Conservation (phyloP, 2,797 vertebrate species). For the Pipistrellus pygmaeus region DNA sequence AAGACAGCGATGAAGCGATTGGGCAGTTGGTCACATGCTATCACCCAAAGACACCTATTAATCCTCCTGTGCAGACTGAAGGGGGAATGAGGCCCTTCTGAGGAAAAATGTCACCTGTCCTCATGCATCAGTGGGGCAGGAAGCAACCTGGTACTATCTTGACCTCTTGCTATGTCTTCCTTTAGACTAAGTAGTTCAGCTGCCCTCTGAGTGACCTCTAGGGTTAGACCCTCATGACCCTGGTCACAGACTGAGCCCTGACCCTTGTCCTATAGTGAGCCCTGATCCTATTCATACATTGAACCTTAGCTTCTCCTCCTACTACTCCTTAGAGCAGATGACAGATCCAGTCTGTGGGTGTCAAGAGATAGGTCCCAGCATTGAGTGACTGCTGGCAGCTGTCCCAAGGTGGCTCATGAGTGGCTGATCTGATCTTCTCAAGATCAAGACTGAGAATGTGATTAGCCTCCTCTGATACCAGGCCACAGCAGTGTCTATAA, state of each 20-base stretch:
- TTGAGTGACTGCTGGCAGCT: slow-evolving; percentile 35
- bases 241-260: background rate
- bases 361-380: slow-evolving; percentile 12
- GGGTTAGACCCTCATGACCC: background rate
- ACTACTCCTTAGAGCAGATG: background rate
- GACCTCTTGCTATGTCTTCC: background rate
- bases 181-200: background rate
- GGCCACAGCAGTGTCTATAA: background rate
- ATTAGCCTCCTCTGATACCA: background rate
- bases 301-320: background rate
- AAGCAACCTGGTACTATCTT: background rate
- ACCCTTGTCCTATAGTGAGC: background rate
- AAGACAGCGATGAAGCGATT: background rate
- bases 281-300: background rate
- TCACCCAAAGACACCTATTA: background rate
- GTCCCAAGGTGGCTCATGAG: background rate
- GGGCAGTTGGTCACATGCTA: rapidly evolving
- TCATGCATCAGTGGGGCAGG: background rate
- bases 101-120: background rate
- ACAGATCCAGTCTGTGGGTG: background rate
- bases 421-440: slow-evolving; percentile 11
- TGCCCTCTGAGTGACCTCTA: background rate
- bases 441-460: background rate
- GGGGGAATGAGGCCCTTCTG: background rate
- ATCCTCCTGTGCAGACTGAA: background rate